These are phyloP conservation scores for Drusus annulatus DNA, from an alignment of 1,140 invertebrate genomes.

Conservation along the genomic window DNA sequence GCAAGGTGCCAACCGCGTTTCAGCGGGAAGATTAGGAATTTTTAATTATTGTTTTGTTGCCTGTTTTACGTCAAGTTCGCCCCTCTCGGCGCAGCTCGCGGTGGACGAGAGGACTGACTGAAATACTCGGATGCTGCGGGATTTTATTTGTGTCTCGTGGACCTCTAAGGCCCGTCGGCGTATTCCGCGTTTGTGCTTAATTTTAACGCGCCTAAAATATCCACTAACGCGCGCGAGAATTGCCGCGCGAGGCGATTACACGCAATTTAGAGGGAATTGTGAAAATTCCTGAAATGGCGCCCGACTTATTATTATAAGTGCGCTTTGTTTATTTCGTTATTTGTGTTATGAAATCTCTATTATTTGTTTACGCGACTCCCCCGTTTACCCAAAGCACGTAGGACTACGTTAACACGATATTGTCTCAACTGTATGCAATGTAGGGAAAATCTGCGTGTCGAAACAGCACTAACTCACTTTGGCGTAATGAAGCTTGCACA, in stretches of 20 bases:
- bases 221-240: background rate
- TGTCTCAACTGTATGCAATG: too few relatives aligned
- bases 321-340: background rate
- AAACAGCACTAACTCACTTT: too few relatives aligned
- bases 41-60: background rate
- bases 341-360: slow-evolving; percentile 6
- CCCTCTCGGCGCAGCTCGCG: background rate
- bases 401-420: background rate
- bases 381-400: background rate
- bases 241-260: background rate
- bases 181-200: slow-evolving; percentile 22
- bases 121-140: background rate
- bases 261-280: slow-evolving; percentile 2
- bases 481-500: too few relatives aligned
- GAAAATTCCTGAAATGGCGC: slow-evolving; percentile 1
- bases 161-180: background rate
- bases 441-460: too few relatives aligned
- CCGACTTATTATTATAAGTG: too few relatives aligned
- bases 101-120: background rate
- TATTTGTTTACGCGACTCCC: background rate
- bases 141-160: slow-evolving; percentile 28
- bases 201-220: slow-evolving; percentile 20
- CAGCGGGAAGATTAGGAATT: slow-evolving; percentile 13
- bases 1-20: slow-evolving; percentile 13
- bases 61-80: slow-evolving; percentile 13